Base-by-base conservation (phyloP, 1,140 invertebrate species). In the Drosophila sp. region DNA sequence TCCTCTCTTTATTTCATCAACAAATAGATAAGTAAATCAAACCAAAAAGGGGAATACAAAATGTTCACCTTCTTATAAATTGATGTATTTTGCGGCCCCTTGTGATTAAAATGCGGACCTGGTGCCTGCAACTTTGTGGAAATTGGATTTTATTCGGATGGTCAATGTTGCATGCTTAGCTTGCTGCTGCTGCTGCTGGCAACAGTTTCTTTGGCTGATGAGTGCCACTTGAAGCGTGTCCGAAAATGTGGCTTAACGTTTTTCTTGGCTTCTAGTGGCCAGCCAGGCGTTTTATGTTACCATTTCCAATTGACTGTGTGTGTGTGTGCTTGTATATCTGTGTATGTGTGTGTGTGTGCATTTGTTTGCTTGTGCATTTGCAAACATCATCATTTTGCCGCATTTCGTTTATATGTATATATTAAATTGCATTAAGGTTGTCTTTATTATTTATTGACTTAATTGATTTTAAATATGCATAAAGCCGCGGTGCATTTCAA, bases 381-480 rank as follows among this genome's bases (percentile, higher is more conserved):
- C 58, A 74, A 70, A 66, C 38, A 65, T 50, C 44, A 47, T 54
- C 29, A 75, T 50, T 65, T 75, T 80, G 50, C 57, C 71, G 55
- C 75, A 75, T 64, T 64, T 64, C 60, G 50, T 54, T 68, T 66
- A 68, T 74, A 67, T 72, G 80, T 78, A 71, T 72, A 82, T 78
- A 71, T 73, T 79, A 72, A 90, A 89, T 84, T 87, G 85, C 80
- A 89, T 89, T 89, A 89, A 89, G 77, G 63, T 60, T 69, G 74
- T 70, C 77, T 70, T 89, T 89, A 89, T 89, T 89, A 89, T 89
- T 89, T 89, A 89, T 89, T 85, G 87, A 91, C 81, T 90, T 90
- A 90, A 91, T 91, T 91, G 90, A 91, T 91, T 91, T 91, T 91
- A 91, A 91, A 91, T 90, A 91, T 91, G 90, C 83, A 91, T 91